Base-by-base conservation (phyloP, 2,888 invertebrate genomes). In the Smittia aterrima region DNA sequence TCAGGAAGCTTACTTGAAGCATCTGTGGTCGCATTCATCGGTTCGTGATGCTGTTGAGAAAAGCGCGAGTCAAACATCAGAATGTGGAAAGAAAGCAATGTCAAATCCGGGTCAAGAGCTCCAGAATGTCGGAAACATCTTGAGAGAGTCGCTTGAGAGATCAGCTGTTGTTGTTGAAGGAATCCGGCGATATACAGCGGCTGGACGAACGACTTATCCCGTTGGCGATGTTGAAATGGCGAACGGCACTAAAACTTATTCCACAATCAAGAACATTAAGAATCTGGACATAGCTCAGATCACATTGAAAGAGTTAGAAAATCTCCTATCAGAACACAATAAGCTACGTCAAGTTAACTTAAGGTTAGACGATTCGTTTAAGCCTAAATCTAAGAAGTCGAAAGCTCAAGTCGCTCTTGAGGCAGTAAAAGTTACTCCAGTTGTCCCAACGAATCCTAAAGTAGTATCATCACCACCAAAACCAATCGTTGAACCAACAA, bases 81-180 rank as follows among this genome's bases (percentile, higher is more conserved):
- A 80, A 16, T 79, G 77, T 67, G 32, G 79, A 1, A 78, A 79
- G 16, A 75, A 78, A 75, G 76, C 78, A 1, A 75, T 78, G 1
- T 67, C 78, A 38, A 79, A 82, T 75, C 81, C 82, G 0, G 75
- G 75, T 0, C 78, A 79, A 74, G 80, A 83, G 74, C 71, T 85
- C 77, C 81, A 81, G 76, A 80, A 82, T 76, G 47, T 87, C 13
- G 79, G 80, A 70, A 79, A 82, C 66, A 84, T 86, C 22, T 77
- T 89, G 0, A 84, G 82, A 76, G 90, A 90, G 78, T 82, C 85
- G 2, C 78, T 87, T 1, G 89, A 90, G 78, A 85, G 91, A 78
- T 84, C 89, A 3, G 84, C 86, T 77, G 89, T 92, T 64, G 90
- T 94, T 20, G 85, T 87, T 54, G 87, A 89, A 78, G 93, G 94